Conservation (phyloP, 2,888 invertebrate species). For the Chloroclysta siterata region DNA sequence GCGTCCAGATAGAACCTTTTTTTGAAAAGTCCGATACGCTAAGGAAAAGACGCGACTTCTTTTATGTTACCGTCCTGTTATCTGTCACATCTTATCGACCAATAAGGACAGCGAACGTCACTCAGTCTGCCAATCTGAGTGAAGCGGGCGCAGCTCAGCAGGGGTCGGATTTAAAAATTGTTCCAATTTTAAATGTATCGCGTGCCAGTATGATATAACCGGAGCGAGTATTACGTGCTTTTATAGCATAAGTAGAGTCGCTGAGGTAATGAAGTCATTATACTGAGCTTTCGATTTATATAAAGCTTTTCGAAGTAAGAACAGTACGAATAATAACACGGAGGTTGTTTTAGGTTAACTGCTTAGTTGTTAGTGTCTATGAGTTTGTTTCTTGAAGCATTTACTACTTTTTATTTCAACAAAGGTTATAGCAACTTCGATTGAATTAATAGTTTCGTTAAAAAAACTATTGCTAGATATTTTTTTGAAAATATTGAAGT, state of each 20-base stretch:
- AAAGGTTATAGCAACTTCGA: too few species aligned
- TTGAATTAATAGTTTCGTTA: too few species aligned
- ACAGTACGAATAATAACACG: background rate
- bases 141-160: slow-evolving; percentile 71
- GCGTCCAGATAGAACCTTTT: slow-evolving; percentile 62
- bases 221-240: slow-evolving; percentile 39
- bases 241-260: slow-evolving; percentile 24
- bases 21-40: slow-evolving; percentile 67
- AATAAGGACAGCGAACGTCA: slow-evolving; percentile 83
- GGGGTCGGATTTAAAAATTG: slow-evolving; percentile 75
- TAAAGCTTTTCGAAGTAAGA: background rate
- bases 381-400: too few species aligned
- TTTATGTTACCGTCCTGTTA: slow-evolving; percentile 79
- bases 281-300: slow-evolving; percentile 8
- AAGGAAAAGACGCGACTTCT: slow-evolving; percentile 74
- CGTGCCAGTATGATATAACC: slow-evolving; percentile 74
- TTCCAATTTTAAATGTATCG: slow-evolving; percentile 71
- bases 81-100: slow-evolving; percentile 83
- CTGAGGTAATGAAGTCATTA: slow-evolving; percentile 37
- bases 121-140: slow-evolving; percentile 81
- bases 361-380: too few species aligned
- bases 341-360: too few species aligned
- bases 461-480: too few species aligned
- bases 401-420: too few species aligned
- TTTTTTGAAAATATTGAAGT: too few species aligned